These are phyloP conservation scores for Eulithis prunata DNA, from an alignment of 2,888 invertebrate genomes.

Conservation along the genomic window DNA sequence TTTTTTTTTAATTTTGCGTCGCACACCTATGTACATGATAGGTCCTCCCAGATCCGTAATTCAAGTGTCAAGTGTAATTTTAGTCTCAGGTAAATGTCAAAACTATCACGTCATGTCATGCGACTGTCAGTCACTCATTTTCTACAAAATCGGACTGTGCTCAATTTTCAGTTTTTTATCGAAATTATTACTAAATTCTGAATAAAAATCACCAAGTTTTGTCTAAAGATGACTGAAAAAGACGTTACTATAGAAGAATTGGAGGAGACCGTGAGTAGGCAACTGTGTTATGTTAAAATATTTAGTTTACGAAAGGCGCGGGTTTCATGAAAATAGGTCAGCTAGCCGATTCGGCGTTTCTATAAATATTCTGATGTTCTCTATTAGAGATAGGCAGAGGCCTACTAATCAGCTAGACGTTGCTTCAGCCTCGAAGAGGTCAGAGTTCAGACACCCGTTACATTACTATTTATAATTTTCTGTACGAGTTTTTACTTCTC, in stretches of 20 bases:
- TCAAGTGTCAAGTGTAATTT: no score
- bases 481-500: neutral
- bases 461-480: neutral
- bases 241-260: slow-evolving; percentile 74
- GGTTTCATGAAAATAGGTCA: slow-evolving; percentile 60
- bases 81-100: no score
- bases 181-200: slow-evolving; percentile 30
- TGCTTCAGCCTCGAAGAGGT: slow-evolving; percentile 12
- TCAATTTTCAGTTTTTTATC: slow-evolving; percentile 14
- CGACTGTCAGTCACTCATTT: slow-evolving; percentile 5
- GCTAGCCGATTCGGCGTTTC: slow-evolving; percentile 64
- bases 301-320: slow-evolving; percentile 24
- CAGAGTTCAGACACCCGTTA: slow-evolving; percentile 9
- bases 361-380: slow-evolving; percentile 49
- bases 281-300: slow-evolving; percentile 21
- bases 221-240: slow-evolving; percentile 69
- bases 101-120: neutral
- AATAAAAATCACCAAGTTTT: slow-evolving; percentile 49
- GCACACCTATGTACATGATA: no score
- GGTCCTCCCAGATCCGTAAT: no score
- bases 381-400: slow-evolving; percentile 30
- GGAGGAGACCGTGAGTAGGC: slow-evolving; percentile 71
- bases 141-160: slow-evolving; percentile 1
- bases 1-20: no score
- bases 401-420: slow-evolving; percentile 7